Evolutionary conservation across 2,888 invertebrate species (phyloP).

Genomic region (Oligia strigilis): DNA sequence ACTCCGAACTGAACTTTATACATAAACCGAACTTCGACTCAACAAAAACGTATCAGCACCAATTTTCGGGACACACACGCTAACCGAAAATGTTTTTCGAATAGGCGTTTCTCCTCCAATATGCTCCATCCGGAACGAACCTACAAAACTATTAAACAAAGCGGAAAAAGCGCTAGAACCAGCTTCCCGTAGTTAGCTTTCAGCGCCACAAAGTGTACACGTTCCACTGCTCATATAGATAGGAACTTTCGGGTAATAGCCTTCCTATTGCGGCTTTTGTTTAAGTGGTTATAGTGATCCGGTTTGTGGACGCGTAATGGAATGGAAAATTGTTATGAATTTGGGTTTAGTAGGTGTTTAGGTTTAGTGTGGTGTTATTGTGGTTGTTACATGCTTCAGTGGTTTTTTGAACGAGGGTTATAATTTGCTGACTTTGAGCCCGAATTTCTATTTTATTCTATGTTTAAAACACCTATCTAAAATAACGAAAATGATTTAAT

Average conservation of each 20-base stretch:
- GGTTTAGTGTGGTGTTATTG: constrained; percentile 46
- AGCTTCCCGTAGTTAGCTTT: constrained; percentile 57
- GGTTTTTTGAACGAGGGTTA: neutral
- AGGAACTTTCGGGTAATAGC: constrained; percentile 56
- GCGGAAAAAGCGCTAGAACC: constrained; percentile 53
- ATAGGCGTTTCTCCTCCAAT: constrained; percentile 48
- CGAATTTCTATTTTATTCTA: too few relatives aligned
- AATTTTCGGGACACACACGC: constrained; percentile 21
- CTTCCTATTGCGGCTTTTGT: constrained; percentile 58
- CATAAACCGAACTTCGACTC: constrained; percentile 9
- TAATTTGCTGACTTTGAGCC: neutral
- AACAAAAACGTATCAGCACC: constrained; percentile 25
- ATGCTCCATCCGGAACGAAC: constrained; percentile 45
- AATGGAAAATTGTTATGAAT: constrained; percentile 63
- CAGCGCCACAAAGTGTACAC: constrained; percentile 51
- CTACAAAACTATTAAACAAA: constrained; percentile 66
- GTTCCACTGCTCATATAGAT: constrained; percentile 54
- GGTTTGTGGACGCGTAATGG: constrained; percentile 56
- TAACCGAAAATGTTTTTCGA: constrained; percentile 53
- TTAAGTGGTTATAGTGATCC: constrained; percentile 57
- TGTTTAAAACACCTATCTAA: neutral
- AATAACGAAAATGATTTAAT: neutral
- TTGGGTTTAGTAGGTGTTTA: constrained; percentile 43
- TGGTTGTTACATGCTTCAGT: constrained; percentile 23
- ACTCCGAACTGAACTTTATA: constrained; percentile 25